Conservation (phyloP, 2,113 vertebrate species). For the Cheirogaleus medius region DNA sequence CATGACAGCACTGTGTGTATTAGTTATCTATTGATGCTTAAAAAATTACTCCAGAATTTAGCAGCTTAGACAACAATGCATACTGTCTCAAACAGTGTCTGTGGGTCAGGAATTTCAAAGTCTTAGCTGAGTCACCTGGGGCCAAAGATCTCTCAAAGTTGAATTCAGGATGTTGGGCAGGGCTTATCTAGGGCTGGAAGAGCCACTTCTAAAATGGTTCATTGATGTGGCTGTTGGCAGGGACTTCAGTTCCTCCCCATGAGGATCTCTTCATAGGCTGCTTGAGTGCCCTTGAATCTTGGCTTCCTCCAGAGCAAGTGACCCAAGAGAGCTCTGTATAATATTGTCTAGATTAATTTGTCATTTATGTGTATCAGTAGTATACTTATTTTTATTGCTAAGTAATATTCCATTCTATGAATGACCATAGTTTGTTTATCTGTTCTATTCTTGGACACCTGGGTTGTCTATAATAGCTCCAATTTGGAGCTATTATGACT, state of each 20-base stretch:
- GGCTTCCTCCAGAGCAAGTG: background rate
- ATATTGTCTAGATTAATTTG: background rate
- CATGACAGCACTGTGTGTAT: background rate
- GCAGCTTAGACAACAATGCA: too few relatives aligned
- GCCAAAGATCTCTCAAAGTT: background rate
- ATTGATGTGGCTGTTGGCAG: background rate
- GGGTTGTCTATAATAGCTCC: background rate
- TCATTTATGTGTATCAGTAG: background rate
- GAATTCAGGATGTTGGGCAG: background rate
- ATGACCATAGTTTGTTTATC: background rate
- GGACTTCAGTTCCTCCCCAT: background rate
- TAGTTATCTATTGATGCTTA: background rate
- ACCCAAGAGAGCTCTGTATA: background rate
- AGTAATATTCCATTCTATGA: background rate
- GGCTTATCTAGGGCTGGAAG: background rate
- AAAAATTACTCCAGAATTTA: background rate
- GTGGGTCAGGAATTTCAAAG: background rate
- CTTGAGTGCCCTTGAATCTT: background rate
- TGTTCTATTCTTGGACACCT: background rate
- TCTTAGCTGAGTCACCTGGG: background rate
- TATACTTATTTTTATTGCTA: background rate
- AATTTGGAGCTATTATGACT: background rate
- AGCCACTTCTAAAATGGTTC: background rate
- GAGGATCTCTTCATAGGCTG: background rate
- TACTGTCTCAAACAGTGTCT: background rate